Conservation (phyloP, 2,113 vertebrate genomes). For the Spea multiplicata region DNA sequence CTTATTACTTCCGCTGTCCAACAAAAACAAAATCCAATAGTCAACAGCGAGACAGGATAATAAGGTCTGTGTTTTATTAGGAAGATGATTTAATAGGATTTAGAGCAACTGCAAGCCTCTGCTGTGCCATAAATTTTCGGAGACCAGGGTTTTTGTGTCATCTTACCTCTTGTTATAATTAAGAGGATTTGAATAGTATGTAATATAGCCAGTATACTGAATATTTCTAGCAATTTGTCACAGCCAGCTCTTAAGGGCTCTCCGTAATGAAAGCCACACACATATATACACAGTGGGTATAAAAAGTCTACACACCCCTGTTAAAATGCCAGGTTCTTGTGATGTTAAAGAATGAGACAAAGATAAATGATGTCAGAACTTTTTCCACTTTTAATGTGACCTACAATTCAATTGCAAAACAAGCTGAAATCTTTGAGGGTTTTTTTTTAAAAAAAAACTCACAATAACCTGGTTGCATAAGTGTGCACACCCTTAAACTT, state of each 20-base stretch:
- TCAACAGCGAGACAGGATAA: constrained; percentile 44
- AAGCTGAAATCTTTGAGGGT: no score
- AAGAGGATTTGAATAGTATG: constrained; percentile 60
- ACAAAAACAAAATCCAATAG: constrained; percentile 2
- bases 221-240: constrained; percentile 55
- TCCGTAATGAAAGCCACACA: constrained; percentile 40
- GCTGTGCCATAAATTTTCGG: constrained; percentile 54
- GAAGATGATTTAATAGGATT: constrained; percentile 57
- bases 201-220: constrained; percentile 54
- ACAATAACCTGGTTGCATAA: no score
- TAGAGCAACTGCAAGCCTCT: constrained; percentile 57
- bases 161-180: constrained; percentile 57
- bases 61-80: constrained; percentile 56
- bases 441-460: no score
- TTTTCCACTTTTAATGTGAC: no score
- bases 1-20: not conserved
- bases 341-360: no score
- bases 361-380: no score
- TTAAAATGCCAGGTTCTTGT: no score
- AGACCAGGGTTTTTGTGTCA: constrained; percentile 58
- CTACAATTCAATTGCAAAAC: no score
- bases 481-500: no score
- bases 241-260: constrained; percentile 10
- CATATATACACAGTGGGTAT: not conserved
- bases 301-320: no score